phyloP scores from a whole-genome alignment of 2,113 vertebrate genomes.

The Tursiops truncatus region DNA sequence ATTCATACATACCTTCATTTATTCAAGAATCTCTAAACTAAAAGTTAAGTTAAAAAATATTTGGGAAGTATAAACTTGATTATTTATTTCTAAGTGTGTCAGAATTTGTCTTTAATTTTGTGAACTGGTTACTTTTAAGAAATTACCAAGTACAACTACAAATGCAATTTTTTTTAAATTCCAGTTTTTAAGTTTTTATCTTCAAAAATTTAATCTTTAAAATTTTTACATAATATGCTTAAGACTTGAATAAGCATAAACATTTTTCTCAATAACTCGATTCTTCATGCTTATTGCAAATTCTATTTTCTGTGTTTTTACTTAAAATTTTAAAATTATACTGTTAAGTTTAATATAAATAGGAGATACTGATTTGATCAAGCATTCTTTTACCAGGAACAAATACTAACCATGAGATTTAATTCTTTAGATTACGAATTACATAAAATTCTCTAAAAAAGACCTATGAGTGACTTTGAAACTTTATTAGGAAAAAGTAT shows the following conservation, averaged over 20 bases:
- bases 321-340: slow-evolving; percentile 10
- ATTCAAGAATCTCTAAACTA: not conserved
- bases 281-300: slow-evolving; percentile 27
- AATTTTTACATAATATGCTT: slow-evolving; percentile 19
- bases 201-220: slow-evolving; percentile 39
- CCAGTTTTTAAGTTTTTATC: not conserved
- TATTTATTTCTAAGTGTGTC: slow-evolving; percentile 39
- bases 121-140: slow-evolving; percentile 21
- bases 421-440: slow-evolving; percentile 38
- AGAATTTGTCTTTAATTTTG: slow-evolving; percentile 50
- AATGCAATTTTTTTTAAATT: not conserved
- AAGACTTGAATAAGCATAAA: slow-evolving; percentile 31
- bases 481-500: slow-evolving; percentile 40
- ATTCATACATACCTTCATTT: slow-evolving; percentile 9
- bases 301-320: slow-evolving; percentile 46
- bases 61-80: not conserved
- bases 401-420: slow-evolving; percentile 8
- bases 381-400: slow-evolving; percentile 12
- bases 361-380: slow-evolving; percentile 45
- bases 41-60: not conserved
- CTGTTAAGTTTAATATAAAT: not conserved
- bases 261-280: not conserved
- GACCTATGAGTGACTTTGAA: not conserved
- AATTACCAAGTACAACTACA: slow-evolving; percentile 13
- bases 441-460: slow-evolving; percentile 19